phyloP scores from a whole-genome alignment of 2,797 vertebrate species.

The Oreortyx pictus region DNA sequence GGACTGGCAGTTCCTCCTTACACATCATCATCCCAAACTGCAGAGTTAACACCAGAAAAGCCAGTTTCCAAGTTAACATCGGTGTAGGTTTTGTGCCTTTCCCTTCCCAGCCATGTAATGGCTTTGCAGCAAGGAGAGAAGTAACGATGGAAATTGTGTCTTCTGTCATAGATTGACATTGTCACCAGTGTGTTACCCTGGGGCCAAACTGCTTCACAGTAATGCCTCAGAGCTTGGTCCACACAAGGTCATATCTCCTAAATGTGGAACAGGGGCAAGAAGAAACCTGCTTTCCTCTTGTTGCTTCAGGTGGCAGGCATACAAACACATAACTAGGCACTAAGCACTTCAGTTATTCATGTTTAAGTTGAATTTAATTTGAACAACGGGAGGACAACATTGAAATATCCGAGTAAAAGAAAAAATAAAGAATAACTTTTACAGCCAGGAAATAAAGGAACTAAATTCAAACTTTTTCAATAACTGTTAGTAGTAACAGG shows the following conservation, averaged over 20 bases:
- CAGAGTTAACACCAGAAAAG: not conserved
- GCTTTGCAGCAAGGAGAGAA: not conserved
- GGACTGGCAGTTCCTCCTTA: not conserved
- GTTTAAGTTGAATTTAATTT: not conserved
- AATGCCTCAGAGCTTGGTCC: not conserved
- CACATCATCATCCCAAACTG: fast-evolving
- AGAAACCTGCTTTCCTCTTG: not conserved
- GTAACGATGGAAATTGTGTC: not conserved
- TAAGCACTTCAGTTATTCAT: not conserved
- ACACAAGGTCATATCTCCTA: not conserved
- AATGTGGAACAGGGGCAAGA: not conserved
- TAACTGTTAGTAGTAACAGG: not conserved
- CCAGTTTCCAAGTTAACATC: not conserved
- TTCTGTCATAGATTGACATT: not conserved
- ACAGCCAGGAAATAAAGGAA: not conserved
- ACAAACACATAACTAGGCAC: not conserved
- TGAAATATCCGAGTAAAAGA: not conserved
- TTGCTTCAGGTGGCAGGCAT: not conserved
- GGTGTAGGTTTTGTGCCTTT: not conserved
- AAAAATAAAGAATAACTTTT: not conserved
- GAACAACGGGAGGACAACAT: not conserved
- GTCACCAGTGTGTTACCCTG: not conserved
- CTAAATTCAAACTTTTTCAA: not conserved
- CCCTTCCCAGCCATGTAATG: fast-evolving
- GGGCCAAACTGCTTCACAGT: not conserved